phyloP scores from a whole-genome alignment of 2,797 vertebrate species.

The Lacerta viridis region DNA sequence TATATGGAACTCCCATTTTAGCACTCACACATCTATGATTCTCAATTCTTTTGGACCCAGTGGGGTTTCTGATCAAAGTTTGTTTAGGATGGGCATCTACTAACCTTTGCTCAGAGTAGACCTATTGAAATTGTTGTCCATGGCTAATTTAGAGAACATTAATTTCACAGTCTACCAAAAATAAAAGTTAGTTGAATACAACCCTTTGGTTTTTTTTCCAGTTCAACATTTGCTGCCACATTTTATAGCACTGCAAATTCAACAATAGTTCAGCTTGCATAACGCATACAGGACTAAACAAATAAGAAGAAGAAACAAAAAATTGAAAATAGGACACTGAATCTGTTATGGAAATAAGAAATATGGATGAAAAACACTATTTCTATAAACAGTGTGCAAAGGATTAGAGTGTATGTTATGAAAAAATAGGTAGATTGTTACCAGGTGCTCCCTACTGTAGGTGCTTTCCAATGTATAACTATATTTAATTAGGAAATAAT shows the following conservation, averaged over 20 bases:
- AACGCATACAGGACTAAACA: neutral
- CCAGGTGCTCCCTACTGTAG: neutral
- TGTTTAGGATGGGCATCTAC: neutral
- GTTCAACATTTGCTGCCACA: slow-evolving; percentile 2
- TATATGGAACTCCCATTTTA: slow-evolving; percentile 7
- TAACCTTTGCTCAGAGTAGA: no score
- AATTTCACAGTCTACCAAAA: no score
- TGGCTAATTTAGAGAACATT: no score
- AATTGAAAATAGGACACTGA: slow-evolving; percentile 12
- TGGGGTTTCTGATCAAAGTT: neutral
- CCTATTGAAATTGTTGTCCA: no score
- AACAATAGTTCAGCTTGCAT: neutral
- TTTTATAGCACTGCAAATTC: slow-evolving; percentile 13
- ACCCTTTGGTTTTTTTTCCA: neutral
- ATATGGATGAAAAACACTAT: neutral
- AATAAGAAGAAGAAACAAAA: neutral
- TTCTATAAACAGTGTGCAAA: neutral
- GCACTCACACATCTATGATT: neutral
- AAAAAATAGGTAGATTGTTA: neutral
- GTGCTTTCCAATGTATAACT: no score
- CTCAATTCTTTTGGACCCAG: neutral
- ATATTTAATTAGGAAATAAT: neutral
- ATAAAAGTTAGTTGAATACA: no score
- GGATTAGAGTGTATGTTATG: neutral
- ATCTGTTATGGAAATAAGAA: neutral